A percentile compares a stretch with the other conserved stretches of the same genome.
Conservation (phyloP, 2,888 invertebrate genomes). For the Caprella mutica region DNA sequence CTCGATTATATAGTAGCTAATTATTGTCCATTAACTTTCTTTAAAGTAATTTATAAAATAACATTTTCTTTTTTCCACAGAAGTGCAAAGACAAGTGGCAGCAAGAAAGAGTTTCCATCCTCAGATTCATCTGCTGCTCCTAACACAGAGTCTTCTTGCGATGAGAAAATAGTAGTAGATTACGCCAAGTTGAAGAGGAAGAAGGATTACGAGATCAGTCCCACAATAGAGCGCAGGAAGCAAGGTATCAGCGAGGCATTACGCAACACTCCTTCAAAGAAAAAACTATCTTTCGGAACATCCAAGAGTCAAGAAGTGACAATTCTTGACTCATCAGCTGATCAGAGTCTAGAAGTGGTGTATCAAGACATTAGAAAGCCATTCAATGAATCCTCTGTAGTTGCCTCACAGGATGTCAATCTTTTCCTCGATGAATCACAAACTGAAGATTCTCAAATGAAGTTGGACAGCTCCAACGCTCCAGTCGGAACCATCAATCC, state of each 20-base stretch:
- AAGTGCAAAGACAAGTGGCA: slow-evolving; percentile 7
- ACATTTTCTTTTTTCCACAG: no score
- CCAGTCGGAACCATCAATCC: slow-evolving; percentile 15
- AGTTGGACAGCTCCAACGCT: not conserved
- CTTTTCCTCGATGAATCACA: not conserved
- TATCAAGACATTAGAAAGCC: not conserved
- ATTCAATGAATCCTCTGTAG: not conserved
- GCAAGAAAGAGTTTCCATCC: no score
- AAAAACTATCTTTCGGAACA: not conserved
- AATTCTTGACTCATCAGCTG: not conserved
- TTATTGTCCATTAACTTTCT: no score
- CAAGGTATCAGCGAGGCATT: slow-evolving; percentile 3
- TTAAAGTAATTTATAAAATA: no score
- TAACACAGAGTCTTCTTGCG: slow-evolving; percentile 18
- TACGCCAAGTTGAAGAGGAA: slow-evolving; percentile 15
- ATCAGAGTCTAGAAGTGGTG: slow-evolving; percentile 4
- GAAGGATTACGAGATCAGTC: slow-evolving; percentile 26
- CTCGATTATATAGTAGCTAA: no score
- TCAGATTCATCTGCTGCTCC: not conserved
- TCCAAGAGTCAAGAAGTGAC: not conserved
- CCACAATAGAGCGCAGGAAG: slow-evolving; percentile 6
- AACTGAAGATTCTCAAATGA: slow-evolving; percentile 9
- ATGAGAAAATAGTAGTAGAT: slow-evolving; percentile 17
- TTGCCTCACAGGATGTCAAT: not conserved
- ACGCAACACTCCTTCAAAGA: not conserved